Evolutionary conservation across 2,888 invertebrate genomes (phyloP).

Genomic region (Andrena dorsata): DNA sequence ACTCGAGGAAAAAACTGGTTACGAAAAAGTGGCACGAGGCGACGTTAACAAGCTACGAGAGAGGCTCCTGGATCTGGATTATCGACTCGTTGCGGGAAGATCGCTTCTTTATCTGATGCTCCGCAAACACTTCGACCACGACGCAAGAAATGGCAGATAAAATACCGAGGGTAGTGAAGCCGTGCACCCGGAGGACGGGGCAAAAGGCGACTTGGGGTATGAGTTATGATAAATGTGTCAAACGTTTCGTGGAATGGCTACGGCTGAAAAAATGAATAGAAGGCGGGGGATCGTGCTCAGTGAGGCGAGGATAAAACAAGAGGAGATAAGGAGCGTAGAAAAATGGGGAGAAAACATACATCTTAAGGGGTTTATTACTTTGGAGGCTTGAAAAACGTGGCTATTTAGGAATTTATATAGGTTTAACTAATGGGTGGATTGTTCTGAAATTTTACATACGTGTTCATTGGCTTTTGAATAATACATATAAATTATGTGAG

Average conservation of each 20-base stretch:
- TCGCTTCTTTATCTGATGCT: conserved; percentile 62
- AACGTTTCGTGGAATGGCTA: background rate
- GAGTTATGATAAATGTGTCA: conserved; percentile 33
- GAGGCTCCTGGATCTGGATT: conserved; percentile 55
- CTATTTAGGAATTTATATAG: too few relatives aligned
- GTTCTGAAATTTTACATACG: too few relatives aligned
- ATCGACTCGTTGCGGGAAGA: conserved; percentile 48
- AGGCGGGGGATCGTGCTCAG: background rate
- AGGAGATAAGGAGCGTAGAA: background rate
- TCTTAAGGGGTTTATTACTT: too few relatives aligned
- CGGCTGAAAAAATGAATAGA: background rate
- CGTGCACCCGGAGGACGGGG: background rate
- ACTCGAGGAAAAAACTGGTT: conserved; percentile 42
- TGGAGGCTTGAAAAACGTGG: too few relatives aligned
- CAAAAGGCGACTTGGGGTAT: background rate
- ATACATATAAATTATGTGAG: too few relatives aligned
- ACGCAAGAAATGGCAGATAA: conserved; percentile 60
- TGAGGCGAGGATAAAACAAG: background rate
- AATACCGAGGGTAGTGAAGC: conserved; percentile 48
- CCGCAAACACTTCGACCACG: conserved; percentile 45
- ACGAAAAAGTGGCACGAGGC: conserved; percentile 57
- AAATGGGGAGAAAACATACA: background rate
- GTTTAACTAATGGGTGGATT: too few relatives aligned
- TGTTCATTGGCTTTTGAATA: too few relatives aligned
- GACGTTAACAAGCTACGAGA: conserved; percentile 41